A percentile compares a stretch with the other conserved stretches of the same genome.
phyloP scores from a whole-genome alignment of 2,888 invertebrate species.

The Luperina testacea region DNA sequence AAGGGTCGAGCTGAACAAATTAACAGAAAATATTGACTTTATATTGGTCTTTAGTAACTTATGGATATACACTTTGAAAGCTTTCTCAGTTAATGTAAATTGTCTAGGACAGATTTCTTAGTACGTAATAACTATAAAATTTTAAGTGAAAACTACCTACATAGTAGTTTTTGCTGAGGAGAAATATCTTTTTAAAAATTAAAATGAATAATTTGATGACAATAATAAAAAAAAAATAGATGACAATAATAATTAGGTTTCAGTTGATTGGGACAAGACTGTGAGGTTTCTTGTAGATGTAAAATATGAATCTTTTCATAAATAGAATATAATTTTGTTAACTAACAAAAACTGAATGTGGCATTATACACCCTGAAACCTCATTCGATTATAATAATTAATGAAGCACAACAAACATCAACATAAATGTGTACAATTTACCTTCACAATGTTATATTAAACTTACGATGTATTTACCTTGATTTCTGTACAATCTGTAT shows the following conservation, averaged over 20 bases:
- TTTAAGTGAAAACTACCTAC: neutral
- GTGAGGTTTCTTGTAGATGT: neutral
- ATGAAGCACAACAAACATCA: neutral
- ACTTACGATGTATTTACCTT: neutral
- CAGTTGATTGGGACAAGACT: neutral
- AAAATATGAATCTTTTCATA: neutral
- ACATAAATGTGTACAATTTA: neutral
- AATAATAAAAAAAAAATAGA: neutral
- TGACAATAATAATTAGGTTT: neutral
- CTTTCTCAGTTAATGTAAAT: neutral
- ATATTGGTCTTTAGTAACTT: constrained; percentile 7
- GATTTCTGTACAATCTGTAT: neutral
- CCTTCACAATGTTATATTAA: neutral
- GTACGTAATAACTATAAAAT: neutral
- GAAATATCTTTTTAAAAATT: neutral
- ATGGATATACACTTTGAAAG: constrained; percentile 25
- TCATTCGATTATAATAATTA: neutral
- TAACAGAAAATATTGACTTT: constrained; percentile 5
- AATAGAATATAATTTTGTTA: neutral
- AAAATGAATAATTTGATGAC: neutral
- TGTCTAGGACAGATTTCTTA: neutral
- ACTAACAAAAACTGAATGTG: neutral
- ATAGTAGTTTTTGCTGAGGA: too few species aligned
- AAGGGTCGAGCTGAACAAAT: constrained; percentile 10
- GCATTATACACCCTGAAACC: neutral